A percentile compares a stretch with the other conserved stretches of the same genome.
phyloP scores from a whole-genome alignment of 2,797 vertebrate species.

The Neopelma chrysocephalum region DNA sequence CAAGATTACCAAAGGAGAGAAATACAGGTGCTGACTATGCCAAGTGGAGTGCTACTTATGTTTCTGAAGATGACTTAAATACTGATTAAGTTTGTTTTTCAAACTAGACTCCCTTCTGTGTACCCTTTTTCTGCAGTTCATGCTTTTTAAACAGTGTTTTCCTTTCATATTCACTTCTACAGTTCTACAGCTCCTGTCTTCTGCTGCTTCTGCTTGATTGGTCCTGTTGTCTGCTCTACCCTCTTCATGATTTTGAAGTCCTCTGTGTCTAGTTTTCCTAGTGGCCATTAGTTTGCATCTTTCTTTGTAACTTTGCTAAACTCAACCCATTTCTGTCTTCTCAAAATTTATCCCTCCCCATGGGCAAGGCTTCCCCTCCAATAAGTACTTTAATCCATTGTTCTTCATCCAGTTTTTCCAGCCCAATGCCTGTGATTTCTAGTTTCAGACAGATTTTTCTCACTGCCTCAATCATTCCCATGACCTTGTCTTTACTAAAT shows the following conservation, averaged over 20 bases:
- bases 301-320: background rate
- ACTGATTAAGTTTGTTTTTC: background rate
- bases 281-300: background rate
- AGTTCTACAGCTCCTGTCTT: background rate
- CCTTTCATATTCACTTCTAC: background rate
- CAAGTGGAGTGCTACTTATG: background rate
- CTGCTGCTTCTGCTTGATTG: background rate
- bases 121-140: background rate
- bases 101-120: background rate
- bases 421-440: background rate
- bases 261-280: background rate
- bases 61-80: background rate
- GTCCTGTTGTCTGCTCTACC: background rate
- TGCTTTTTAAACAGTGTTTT: background rate
- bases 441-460: conserved; percentile 13
- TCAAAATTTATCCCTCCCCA: background rate
- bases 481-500: conserved; percentile 65
- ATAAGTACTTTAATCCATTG: background rate
- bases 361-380: background rate
- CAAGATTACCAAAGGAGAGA: background rate
- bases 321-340: background rate
- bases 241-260: background rate
- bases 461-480: conserved; percentile 10
- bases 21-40: background rate
- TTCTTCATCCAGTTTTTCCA: conserved; percentile 27